A percentile compares a stretch with the other conserved stretches of the same genome.
Evolutionary conservation across 2,797 vertebrate genomes (phyloP).

Genomic region (Poeciliopsis presidionis): DNA sequence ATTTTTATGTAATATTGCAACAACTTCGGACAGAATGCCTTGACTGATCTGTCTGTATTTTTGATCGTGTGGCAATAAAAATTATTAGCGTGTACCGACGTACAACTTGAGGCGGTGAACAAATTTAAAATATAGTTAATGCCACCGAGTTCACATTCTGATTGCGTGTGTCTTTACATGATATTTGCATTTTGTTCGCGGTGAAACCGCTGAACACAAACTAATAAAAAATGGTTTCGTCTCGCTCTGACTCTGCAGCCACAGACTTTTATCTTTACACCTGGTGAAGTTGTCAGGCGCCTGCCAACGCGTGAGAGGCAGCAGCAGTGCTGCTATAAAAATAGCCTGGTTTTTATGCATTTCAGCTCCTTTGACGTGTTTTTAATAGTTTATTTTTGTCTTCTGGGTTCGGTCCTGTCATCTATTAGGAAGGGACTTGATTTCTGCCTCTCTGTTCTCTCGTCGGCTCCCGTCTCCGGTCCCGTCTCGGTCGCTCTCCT

Average conservation of each 20-base stretch:
- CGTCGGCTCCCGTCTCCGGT: conserved; percentile 30
- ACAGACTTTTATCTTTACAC: not conserved
- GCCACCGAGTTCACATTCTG: not conserved
- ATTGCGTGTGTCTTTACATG: not conserved
- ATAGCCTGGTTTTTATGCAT: conserved; percentile 45
- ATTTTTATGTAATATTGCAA: not conserved
- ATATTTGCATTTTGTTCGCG: not conserved
- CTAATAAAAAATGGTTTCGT: not conserved
- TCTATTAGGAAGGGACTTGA: conserved; percentile 60
- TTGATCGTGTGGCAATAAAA: not conserved
- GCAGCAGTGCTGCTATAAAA: conserved; percentile 26
- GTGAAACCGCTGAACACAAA: not conserved
- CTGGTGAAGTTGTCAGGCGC: not conserved
- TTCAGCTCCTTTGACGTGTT: conserved; percentile 29
- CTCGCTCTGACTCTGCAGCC: not conserved
- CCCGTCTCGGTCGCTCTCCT: conserved; percentile 56
- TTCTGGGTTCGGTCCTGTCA: conserved; percentile 41
- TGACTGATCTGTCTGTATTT: not conserved
- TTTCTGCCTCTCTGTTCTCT: conserved; percentile 54
- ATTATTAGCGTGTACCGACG: not conserved
- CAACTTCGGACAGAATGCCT: not conserved
- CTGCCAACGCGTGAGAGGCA: conserved; percentile 25
- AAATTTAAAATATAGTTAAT: not conserved
- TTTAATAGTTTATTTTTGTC: conserved; percentile 59
- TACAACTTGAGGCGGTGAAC: not conserved